Base-by-base conservation (phyloP, 1,140 invertebrate species). In the Zaprionus vittiger region DNA sequence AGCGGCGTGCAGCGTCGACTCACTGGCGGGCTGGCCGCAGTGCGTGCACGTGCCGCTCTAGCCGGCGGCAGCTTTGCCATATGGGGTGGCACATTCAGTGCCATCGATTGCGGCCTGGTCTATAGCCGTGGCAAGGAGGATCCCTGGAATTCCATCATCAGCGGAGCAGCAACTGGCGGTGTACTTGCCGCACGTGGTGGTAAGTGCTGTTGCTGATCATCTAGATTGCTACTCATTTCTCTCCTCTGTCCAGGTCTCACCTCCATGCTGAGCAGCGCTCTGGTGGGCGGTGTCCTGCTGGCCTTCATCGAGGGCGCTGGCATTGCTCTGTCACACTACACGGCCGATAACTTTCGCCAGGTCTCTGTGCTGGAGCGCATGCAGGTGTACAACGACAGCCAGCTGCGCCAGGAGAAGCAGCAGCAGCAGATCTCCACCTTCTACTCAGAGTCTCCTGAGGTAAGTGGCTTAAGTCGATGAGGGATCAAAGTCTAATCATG, bases 81-180 rank as follows among this genome's bases (percentile, higher is more conserved):
- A 0, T 90, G 82, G 82, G 85, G 81, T n/a, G 77, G 79, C 47
- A 80, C 77, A 5, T 90, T 80, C 26, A 90, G 85, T 17, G 71
- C 72, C 37, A 80, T 90, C 20, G 86, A 90, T 31, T 90, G 85
- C 24, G 64, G 67, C 0, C 38, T 90, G 71, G 72, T 90, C n/a
- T 73, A 78, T 14, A 11, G 22, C 2, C 79, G 85, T 28, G 57
- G 73, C 49, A 90, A 80, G 55, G 85, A 90, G 66, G 85, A 90
- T 68, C 82, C 85, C 0, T 90, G 85, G 86, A 90, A 90, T 38
- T 81, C 85, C 0, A 75, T 90, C 1, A 73, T 90, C 0, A 90
- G 85, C 14, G 85, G 85, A 4, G 86, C 81, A 7, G 59, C 71
- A 12, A 90, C 85, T 56, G 85, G 85, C 7, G 85, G 71, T 17